These are phyloP conservation scores for Drosophila tsacasi DNA, from an alignment of 1,140 invertebrate species.

Conservation along the genomic window DNA sequence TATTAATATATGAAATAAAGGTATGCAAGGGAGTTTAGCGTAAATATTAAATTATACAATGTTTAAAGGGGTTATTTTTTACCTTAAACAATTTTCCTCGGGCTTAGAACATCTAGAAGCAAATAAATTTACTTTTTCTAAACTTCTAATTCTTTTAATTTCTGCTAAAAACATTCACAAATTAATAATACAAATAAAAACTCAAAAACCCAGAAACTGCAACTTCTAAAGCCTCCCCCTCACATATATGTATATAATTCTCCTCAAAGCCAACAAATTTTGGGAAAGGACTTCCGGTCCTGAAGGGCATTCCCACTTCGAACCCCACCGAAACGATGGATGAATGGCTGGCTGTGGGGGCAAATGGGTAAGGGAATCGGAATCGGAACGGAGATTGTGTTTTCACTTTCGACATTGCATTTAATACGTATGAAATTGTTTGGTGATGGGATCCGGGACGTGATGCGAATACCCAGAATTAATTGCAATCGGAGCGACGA, in stretches of 20 bases:
- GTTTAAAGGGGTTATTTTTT: background rate
- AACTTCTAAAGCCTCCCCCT: too few relatives aligned
- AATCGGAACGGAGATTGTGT: slow-evolving; percentile 43
- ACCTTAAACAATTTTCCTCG: too few relatives aligned
- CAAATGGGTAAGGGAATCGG: background rate
- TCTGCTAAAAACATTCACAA: too few relatives aligned
- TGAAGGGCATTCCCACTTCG: slow-evolving; percentile 20
- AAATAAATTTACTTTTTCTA: background rate
- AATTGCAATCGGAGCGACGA: slow-evolving; percentile 64
- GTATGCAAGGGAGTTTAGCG: background rate
- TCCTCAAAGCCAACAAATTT: background rate
- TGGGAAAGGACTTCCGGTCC: background rate
- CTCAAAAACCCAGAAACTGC: too few relatives aligned
- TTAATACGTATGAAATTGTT: slow-evolving; percentile 84
- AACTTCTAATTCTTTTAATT: too few relatives aligned
- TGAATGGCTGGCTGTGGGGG: background rate
- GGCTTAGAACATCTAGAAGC: background rate
- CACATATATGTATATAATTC: background rate
- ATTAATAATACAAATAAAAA: background rate
- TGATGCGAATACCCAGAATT: slow-evolving; percentile 78
- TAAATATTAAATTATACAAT: background rate
- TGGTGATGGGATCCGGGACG: slow-evolving; percentile 77
- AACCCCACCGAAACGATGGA: background rate
- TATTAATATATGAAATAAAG: too few relatives aligned
- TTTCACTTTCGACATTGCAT: slow-evolving; percentile 78